Percentiles rank a stretch among this genome's conserved stretches.
These are phyloP conservation scores for Sarcophaga peregrina DNA, from an alignment of 1,140 invertebrate species.

Conservation along the genomic window DNA sequence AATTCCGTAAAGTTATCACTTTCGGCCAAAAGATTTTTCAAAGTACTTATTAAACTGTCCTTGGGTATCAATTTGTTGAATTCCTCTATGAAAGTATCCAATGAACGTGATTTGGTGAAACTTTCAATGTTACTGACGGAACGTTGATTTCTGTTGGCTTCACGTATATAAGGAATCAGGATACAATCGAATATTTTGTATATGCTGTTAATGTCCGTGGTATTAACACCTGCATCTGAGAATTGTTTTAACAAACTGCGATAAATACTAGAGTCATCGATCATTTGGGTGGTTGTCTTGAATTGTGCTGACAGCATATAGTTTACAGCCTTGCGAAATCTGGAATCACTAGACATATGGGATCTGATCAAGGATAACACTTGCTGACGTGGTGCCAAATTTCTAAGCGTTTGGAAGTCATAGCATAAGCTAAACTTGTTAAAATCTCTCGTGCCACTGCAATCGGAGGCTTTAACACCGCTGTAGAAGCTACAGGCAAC, in stretches of 20 bases:
- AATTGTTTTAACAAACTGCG: neutral
- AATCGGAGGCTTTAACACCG: neutral
- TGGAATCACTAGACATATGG: neutral
- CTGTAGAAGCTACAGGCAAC: neutral
- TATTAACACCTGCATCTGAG: neutral
- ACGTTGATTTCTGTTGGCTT: neutral
- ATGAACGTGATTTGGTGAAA: neutral
- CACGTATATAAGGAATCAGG: neutral
- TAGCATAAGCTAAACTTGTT: neutral
- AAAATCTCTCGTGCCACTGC: neutral
- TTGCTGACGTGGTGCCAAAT: neutral
- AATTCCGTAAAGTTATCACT: neutral
- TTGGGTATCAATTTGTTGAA: neutral
- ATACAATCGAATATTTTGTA: neutral
- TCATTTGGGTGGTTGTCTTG: neutral
- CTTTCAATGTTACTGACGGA: neutral
- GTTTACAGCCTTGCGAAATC: neutral
- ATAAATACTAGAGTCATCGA: neutral
- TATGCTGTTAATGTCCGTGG: neutral
- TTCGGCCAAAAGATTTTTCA: neutral
- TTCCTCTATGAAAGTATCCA: neutral
- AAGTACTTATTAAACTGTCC: neutral
- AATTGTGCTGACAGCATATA: neutral
- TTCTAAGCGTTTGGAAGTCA: neutral
- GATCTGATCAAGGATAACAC: neutral